Evolutionary conservation across 2,113 vertebrate species (phyloP).

Genomic region (Ardeotis arabs): DNA sequence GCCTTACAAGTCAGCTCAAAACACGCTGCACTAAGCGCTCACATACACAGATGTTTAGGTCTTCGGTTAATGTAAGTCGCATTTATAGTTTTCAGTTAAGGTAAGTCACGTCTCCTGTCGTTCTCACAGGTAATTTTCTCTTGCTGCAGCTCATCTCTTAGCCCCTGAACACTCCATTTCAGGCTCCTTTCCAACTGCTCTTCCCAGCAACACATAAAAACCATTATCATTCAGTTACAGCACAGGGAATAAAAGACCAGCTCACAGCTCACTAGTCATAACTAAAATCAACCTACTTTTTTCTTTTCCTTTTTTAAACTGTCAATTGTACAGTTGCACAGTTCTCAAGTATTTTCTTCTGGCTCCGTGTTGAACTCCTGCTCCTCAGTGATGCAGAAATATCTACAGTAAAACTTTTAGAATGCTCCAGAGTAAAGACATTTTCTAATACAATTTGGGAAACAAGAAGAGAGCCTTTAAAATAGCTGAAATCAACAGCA

Average conservation of each 20-base stretch:
- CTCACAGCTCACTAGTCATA: slow-evolving; percentile 23
- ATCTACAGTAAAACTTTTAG: neutral
- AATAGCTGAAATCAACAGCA: neutral
- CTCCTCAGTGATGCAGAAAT: neutral
- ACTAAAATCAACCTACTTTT: slow-evolving; percentile 47
- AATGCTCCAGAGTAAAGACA: neutral
- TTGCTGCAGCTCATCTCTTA: slow-evolving; percentile 23
- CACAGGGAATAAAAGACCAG: slow-evolving; percentile 44
- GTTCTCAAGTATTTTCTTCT: neutral
- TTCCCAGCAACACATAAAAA: slow-evolving; percentile 43
- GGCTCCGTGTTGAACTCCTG: neutral
- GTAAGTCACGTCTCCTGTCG: neutral
- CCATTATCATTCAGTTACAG: slow-evolving; percentile 37
- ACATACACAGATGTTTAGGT: slow-evolving; percentile 3
- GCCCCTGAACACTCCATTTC: neutral
- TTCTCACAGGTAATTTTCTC: slow-evolving; percentile 49
- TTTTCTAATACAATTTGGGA: neutral
- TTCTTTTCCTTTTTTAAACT: neutral
- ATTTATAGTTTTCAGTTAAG: neutral
- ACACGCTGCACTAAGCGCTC: neutral
- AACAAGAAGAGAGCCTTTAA: neutral
- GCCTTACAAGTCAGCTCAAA: slow-evolving; percentile 5
- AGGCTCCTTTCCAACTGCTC: slow-evolving; percentile 26
- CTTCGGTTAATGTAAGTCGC: slow-evolving; percentile 12
- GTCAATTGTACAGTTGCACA: neutral